Evolutionary conservation across 1,140 invertebrate genomes (phyloP).

Genomic region (Cyclina sinensis): DNA sequence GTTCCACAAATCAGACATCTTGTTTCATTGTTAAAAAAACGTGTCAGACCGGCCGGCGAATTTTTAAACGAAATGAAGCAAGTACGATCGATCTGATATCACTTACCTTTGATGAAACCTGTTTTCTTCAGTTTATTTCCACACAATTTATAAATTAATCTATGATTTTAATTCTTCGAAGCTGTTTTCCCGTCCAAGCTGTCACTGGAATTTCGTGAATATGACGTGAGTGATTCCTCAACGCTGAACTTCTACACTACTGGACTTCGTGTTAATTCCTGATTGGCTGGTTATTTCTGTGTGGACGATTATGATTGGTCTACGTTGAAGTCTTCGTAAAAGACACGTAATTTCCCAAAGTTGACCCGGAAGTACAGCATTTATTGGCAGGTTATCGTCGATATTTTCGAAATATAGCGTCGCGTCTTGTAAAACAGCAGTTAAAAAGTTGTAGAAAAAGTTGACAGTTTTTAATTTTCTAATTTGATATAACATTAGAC

Average conservation of each 20-base stretch:
- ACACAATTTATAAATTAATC: too few relatives aligned
- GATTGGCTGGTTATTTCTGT: slow-evolving; percentile 51
- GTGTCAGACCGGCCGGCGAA: neutral
- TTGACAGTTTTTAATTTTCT: too few relatives aligned
- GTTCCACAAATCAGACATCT: too few relatives aligned
- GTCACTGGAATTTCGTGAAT: slow-evolving; percentile 6
- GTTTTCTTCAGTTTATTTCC: neutral
- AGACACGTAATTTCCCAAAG: slow-evolving; percentile 61
- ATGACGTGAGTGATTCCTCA: neutral
- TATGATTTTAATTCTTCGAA: neutral
- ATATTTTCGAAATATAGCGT: too few relatives aligned
- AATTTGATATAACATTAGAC: too few relatives aligned
- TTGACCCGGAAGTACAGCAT: slow-evolving; percentile 11
- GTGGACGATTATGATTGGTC: slow-evolving; percentile 65
- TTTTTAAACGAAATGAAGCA: neutral
- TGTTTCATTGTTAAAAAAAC: too few relatives aligned
- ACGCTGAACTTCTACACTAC: neutral
- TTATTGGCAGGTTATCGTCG: too few relatives aligned
- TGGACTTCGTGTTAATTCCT: slow-evolving; percentile 58
- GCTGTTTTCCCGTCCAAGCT: slow-evolving; percentile 23
- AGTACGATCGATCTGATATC: neutral
- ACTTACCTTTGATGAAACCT: neutral
- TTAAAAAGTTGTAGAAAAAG: too few relatives aligned
- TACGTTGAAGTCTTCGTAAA: slow-evolving; percentile 55
- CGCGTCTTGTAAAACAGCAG: too few relatives aligned